Percentiles rank a stretch among this genome's conserved stretches.
phyloP scores from a whole-genome alignment of 2,888 invertebrate genomes.

The Glyphotaelius pellucidus region DNA sequence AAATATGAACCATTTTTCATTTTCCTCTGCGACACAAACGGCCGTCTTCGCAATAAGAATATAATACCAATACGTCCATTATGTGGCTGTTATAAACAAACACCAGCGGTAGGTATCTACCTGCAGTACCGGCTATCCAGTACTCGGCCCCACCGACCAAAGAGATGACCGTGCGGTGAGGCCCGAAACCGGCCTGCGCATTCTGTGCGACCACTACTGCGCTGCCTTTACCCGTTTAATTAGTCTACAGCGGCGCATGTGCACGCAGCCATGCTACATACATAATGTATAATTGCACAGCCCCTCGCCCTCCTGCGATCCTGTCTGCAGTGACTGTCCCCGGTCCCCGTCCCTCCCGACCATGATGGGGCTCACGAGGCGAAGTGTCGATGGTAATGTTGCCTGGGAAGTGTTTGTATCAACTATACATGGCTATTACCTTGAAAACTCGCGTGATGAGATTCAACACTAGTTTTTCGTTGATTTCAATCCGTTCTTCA shows the following conservation, averaged over 20 bases:
- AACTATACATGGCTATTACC: neutral
- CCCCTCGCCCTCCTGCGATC: neutral
- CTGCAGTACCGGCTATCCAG: neutral
- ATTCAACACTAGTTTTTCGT: neutral
- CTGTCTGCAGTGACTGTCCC: neutral
- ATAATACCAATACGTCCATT: neutral
- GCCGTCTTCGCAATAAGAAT: neutral
- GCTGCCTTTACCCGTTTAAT: conserved; percentile 27
- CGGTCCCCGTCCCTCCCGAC: neutral
- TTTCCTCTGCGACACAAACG: neutral
- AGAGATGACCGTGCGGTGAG: conserved; percentile 28
- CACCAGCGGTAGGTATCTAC: neutral
- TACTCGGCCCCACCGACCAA: neutral
- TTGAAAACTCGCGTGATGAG: no score
- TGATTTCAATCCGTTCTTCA: neutral
- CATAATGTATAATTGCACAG: neutral
- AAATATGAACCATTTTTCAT: neutral
- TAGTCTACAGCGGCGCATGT: conserved; percentile 11
- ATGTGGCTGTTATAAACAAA: neutral
- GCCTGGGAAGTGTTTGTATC: neutral
- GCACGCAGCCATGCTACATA: conserved; percentile 13
- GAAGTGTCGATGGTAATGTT: neutral
- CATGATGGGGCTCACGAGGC: neutral
- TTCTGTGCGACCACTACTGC: neutral
- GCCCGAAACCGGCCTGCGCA: conserved; percentile 27